Percentiles rank a stretch among this genome's conserved stretches.
Evolutionary conservation across 1,140 invertebrate species (phyloP).

Genomic region (Holcopasites calliopsidis): DNA sequence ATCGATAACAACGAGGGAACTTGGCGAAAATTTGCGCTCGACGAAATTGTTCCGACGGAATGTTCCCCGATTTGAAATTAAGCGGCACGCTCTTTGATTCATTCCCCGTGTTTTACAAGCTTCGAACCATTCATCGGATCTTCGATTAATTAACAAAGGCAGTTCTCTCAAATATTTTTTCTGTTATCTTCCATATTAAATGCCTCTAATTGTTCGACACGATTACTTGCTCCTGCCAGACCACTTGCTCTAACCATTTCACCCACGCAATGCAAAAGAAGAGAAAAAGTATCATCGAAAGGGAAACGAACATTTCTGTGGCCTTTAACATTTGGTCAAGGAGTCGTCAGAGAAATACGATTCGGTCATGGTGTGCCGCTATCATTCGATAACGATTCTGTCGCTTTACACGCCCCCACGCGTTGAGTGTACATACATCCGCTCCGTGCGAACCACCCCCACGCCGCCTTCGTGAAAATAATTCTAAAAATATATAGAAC

Average conservation of each 20-base stretch:
- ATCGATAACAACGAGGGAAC: background rate
- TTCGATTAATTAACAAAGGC: too few relatives aligned
- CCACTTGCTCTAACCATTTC: too few relatives aligned
- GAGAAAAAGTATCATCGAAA: too few relatives aligned
- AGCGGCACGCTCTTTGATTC: too few relatives aligned
- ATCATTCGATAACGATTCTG: slow-evolving; percentile 49
- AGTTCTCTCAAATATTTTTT: too few relatives aligned
- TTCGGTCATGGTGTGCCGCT: slow-evolving; percentile 36
- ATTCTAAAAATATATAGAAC: slow-evolving; percentile 54
- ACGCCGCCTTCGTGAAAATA: slow-evolving; percentile 41
- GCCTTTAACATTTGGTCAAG: slow-evolving; percentile 21
- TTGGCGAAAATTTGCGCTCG: background rate
- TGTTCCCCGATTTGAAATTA: background rate
- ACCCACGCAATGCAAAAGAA: too few relatives aligned
- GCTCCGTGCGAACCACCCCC: slow-evolving; percentile 53
- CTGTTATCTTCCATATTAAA: too few relatives aligned
- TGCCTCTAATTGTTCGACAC: too few relatives aligned
- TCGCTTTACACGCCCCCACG: slow-evolving; percentile 57
- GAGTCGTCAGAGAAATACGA: slow-evolving; percentile 22
- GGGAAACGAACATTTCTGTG: too few relatives aligned
- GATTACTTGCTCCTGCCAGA: too few relatives aligned
- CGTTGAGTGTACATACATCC: slow-evolving; percentile 61
- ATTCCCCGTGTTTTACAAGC: too few relatives aligned
- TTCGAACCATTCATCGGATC: too few relatives aligned
- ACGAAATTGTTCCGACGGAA: background rate